Conservation (phyloP, 2,797 vertebrate genomes). For the Lutjanus campechanus region DNA sequence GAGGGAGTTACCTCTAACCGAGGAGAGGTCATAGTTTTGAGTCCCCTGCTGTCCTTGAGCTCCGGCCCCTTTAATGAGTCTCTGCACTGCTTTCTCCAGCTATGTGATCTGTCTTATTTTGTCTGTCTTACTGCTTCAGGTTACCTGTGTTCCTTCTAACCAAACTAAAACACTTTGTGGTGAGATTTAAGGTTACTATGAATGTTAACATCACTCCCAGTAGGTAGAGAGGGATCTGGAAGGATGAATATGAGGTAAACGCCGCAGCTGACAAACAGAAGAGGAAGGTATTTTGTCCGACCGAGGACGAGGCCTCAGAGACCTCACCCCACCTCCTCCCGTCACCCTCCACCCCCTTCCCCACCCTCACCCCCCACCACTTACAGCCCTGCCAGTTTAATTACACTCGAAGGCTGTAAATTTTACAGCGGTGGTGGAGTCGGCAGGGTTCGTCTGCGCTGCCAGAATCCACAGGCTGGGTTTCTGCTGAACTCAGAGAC, state of each 20-base stretch:
- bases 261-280: slow-evolving; percentile 27
- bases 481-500: slow-evolving; percentile 44
- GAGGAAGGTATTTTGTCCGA: slow-evolving; percentile 27
- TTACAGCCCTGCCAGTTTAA: slow-evolving; percentile 73
- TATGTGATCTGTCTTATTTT: neutral
- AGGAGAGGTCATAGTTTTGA: slow-evolving; percentile 6
- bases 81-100: neutral
- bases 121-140: neutral
- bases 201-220: neutral
- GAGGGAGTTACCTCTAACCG: neutral
- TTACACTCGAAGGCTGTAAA: slow-evolving; percentile 77
- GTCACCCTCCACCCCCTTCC: neutral
- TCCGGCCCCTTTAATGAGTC: neutral
- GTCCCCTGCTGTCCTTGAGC: slow-evolving; percentile 2
- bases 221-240: neutral
- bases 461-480: slow-evolving; percentile 64
- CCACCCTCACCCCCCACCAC: slow-evolving; percentile 32
- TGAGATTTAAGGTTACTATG: neutral
- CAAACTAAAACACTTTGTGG: neutral
- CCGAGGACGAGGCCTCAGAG: slow-evolving; percentile 37
- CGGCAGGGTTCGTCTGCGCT: slow-evolving; percentile 65
- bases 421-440: slow-evolving; percentile 73
- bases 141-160: neutral
- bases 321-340: neutral
- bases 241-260: slow-evolving; percentile 5